Evolutionary conservation across 2,797 vertebrate species (phyloP), one percentile per base, ranked within the genome.

Genomic region (Manis pentadactyla): DNA sequence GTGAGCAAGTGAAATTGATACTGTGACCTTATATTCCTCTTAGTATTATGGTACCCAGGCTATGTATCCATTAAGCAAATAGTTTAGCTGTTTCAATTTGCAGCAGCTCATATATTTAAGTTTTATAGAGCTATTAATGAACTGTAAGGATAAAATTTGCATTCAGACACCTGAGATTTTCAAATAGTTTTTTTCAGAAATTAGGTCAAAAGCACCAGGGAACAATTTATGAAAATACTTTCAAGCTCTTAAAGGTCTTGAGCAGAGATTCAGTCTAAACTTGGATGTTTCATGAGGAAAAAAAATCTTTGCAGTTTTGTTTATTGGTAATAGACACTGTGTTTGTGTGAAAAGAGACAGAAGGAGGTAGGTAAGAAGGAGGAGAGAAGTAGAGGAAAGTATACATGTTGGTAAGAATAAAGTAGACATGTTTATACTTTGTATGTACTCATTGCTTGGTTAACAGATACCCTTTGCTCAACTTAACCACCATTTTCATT

Each of bases 51-150:
- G 37, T 69, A 88, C 31, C 23, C 68, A 94, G 39, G n/a, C 78
- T 81, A 84, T 64, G 29, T 68, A 93, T 88, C 57, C 59, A 94
- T 88, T 94, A 96, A 96, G 64, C 49, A 92, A 95, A 96, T 78
- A 83, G 37, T 87, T 88, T 78, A 87, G 63, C 51, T 92, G 18
- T 57, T 97, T 84, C 90, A 92, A 78, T 96, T 94, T 89, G 37
- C 39, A 93, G 39, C 3, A 89, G 78, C 71, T 88, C 92, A 86
- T 89, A 95, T 61, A 85, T 95, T 91, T 78, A 96, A 94, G 87
- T 93, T 95, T 96, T 90, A 69, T 90, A 87, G 51, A 87, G 68
- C 46, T 93, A 82, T 93, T 94, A 93, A 96, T 95, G 37, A 92
- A 84, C 64, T 90, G 2, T 82, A 74, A 82, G 73, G 61, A 87